Evolutionary conservation across 2,113 vertebrate genomes (phyloP).

Genomic region (Uropsilus gracilis): DNA sequence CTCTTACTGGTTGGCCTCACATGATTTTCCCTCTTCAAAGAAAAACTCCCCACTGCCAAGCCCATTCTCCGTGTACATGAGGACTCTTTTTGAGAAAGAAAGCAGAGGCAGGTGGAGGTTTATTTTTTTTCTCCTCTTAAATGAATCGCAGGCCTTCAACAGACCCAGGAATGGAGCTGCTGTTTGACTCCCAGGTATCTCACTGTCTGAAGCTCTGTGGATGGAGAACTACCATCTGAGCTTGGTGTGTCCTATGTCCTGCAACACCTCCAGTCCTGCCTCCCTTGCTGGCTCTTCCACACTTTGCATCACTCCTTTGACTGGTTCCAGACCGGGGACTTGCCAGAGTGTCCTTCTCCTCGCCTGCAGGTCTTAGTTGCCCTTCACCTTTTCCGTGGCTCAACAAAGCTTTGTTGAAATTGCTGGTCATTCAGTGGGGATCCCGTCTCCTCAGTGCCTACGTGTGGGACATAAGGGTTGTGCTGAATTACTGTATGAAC

Average conservation of each 20-base stretch:
- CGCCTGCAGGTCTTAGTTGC: no score
- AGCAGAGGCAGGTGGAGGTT: background rate
- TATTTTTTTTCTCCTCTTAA: background rate
- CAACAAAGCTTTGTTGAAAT: background rate
- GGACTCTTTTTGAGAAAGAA: background rate
- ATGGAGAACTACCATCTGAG: background rate
- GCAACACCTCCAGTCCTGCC: background rate
- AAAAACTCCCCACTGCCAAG: background rate
- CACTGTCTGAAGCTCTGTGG: background rate
- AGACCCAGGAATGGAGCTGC: background rate
- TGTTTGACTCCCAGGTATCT: background rate
- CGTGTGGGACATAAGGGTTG: no score
- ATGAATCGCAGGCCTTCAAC: background rate
- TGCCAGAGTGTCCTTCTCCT: background rate
- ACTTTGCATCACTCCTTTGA: background rate
- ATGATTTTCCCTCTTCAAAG: background rate
- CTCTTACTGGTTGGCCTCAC: background rate
- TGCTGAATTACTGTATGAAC: no score
- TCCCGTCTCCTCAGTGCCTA: no score
- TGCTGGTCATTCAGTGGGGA: no score
- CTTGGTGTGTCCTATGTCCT: background rate
- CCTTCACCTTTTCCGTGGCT: no score
- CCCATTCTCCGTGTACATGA: background rate
- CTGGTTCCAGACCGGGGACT: background rate
- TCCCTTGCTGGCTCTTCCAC: background rate